Conservation (phyloP, 2,888 invertebrate genomes). For the Mactromeris polynyma region DNA sequence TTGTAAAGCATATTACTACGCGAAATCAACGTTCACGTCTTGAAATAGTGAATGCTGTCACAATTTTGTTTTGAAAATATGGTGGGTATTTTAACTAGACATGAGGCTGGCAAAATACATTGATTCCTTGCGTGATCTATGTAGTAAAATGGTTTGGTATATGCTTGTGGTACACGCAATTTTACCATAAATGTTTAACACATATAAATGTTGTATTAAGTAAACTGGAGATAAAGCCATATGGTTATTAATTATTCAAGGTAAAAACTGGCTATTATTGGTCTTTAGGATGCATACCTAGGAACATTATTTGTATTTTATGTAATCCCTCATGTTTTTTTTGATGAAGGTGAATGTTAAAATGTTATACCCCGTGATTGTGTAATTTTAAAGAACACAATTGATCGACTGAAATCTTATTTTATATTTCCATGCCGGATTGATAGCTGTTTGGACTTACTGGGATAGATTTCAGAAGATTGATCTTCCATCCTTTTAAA, state of each 20-base stretch:
- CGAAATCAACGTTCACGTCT: no score
- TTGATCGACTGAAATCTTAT: neutral
- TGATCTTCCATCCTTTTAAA: neutral
- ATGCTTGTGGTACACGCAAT: neutral
- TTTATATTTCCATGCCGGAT: neutral
- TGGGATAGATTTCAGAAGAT: neutral
- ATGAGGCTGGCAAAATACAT: no score
- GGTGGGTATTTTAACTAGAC: no score
- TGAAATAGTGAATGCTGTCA: no score
- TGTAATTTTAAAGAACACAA: neutral
- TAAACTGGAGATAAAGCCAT: neutral
- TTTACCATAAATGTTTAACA: neutral
- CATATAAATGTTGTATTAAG: neutral
- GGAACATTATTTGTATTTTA: no score
- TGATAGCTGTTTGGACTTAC: neutral
- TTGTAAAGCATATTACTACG: no score
- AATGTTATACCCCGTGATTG: neutral
- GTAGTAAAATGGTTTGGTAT: neutral
- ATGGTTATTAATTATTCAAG: neutral
- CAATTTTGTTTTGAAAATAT: no score
- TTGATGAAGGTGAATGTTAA: neutral
- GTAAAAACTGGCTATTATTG: neutral
- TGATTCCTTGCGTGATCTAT: neutral
- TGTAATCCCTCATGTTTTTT: no score
- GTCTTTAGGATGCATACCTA: neutral